Conservation (phyloP, 37 sponge, comb jelly and placozoan species). For the Halichondria panicea region DNA sequence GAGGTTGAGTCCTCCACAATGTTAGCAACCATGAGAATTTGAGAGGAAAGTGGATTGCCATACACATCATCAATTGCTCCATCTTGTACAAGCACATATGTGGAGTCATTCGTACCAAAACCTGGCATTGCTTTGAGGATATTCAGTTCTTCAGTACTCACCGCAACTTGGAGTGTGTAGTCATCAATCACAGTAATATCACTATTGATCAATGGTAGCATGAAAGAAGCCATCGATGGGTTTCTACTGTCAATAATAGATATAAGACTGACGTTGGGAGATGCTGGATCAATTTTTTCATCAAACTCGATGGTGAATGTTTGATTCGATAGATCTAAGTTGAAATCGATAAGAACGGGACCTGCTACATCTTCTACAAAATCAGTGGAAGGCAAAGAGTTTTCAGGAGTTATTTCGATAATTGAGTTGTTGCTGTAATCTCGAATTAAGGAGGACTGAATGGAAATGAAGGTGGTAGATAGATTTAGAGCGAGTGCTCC, state of each 20-base stretch:
- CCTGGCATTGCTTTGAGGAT: slow-evolving; percentile 55
- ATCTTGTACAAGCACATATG: slow-evolving; percentile 51
- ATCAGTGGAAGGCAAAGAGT: slow-evolving; percentile 15
- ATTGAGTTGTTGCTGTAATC: slow-evolving; percentile 58
- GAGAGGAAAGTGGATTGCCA: slow-evolving; percentile 56
- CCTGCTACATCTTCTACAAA: slow-evolving; percentile 39
- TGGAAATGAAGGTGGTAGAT: slow-evolving; percentile 49
- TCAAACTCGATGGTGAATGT: slow-evolving; percentile 69
- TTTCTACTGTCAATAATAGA: slow-evolving; percentile 37
- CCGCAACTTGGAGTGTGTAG: slow-evolving; percentile 40
- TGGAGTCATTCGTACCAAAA: slow-evolving; percentile 52
- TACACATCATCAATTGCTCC: slow-evolving; percentile 57
- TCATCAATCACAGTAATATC: slow-evolving; percentile 27
- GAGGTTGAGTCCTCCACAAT: slow-evolving; percentile 46
- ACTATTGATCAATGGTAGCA: slow-evolving; percentile 32
- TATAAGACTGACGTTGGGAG: slow-evolving; percentile 44
- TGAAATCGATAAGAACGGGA: slow-evolving; percentile 41
- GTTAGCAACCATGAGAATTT: slow-evolving; percentile 15
- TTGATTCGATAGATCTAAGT: slow-evolving; percentile 56
- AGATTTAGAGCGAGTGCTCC: slow-evolving; percentile 44
- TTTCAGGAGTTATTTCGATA: slow-evolving; percentile 18
- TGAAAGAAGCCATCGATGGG: neutral
- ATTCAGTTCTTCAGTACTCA: slow-evolving; percentile 66
- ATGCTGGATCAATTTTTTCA: slow-evolving; percentile 56
- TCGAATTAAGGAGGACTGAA: slow-evolving; percentile 46